A percentile compares a stretch with the other conserved stretches of the same genome.
These are phyloP conservation scores for Apeltes quadracus DNA, from an alignment of 2,113 vertebrate species.

Conservation along the genomic window DNA sequence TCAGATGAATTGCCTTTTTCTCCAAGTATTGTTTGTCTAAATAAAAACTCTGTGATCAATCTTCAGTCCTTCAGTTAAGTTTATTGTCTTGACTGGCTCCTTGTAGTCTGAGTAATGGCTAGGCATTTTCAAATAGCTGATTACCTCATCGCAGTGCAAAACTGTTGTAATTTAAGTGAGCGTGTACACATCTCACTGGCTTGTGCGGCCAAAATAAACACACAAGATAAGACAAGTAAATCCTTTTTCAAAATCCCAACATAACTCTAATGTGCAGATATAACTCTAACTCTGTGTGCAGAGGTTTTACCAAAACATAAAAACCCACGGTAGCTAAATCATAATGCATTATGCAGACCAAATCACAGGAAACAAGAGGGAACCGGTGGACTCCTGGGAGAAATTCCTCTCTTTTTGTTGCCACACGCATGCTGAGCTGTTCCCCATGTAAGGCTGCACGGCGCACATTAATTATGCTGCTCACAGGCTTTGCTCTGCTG, in stretches of 20 bases:
- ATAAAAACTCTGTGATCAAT: conserved; percentile 78
- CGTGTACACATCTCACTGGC: conserved; percentile 46
- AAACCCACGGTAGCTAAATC: conserved; percentile 1
- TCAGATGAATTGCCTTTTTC: conserved; percentile 79
- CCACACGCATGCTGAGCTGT: conserved; percentile 56
- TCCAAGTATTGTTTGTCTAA: conserved; percentile 75
- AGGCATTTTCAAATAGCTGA: conserved; percentile 65
- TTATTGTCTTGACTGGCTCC: conserved; percentile 75
- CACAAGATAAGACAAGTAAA: conserved; percentile 28
- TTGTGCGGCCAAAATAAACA: conserved; percentile 57
- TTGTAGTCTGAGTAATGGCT: conserved; percentile 72
- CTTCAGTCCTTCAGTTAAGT: conserved; percentile 72
- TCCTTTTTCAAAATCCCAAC: conserved; percentile 10
- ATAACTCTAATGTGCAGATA: too few species aligned
- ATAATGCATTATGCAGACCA: not conserved
- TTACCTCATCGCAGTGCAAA: conserved; percentile 71
- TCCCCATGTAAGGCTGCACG: conserved; percentile 68
- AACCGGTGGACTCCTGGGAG: conserved; percentile 32
- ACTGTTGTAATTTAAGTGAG: conserved; percentile 61
- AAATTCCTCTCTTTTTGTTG: conserved; percentile 45
- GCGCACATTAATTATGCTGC: conserved; percentile 77
- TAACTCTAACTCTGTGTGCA: conserved; percentile 13
- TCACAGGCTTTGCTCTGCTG: conserved; percentile 67
- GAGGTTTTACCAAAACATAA: conserved; percentile 36
- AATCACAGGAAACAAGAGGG: conserved; percentile 8